These are phyloP conservation scores for Dascillus cervinus DNA, from an alignment of 2,888 invertebrate genomes.

Conservation along the genomic window DNA sequence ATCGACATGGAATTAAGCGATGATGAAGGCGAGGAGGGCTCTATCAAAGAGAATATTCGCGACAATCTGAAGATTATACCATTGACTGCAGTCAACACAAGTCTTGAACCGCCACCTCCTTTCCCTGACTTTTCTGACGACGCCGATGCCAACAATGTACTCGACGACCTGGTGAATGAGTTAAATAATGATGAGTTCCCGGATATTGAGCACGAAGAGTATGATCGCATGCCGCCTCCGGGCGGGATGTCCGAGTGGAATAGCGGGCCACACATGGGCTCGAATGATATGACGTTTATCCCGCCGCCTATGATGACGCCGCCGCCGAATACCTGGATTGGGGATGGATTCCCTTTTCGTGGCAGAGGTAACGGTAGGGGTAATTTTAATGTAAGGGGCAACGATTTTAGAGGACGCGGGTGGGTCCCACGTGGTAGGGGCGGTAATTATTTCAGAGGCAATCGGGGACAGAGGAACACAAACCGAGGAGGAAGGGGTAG, in stretches of 20 bases:
- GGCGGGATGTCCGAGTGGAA: neutral
- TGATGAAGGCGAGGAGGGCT: slow-evolving; percentile 48
- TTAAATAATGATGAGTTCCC: slow-evolving; percentile 7
- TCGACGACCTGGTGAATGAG: slow-evolving; percentile 35
- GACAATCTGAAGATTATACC: slow-evolving; percentile 11
- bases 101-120: slow-evolving; percentile 36
- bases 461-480: slow-evolving; percentile 8
- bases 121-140: slow-evolving; percentile 38
- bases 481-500: slow-evolving; percentile 11
- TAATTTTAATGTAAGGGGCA: slow-evolving; percentile 19
- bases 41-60: slow-evolving; percentile 4
- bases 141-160: slow-evolving; percentile 35
- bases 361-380: slow-evolving; percentile 19
- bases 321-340: neutral
- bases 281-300: slow-evolving; percentile 1
- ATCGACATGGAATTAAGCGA: slow-evolving; percentile 85
- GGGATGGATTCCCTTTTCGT: slow-evolving; percentile 5
- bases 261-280: neutral
- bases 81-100: neutral
- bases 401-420: slow-evolving; percentile 18
- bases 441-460: slow-evolving; percentile 10
- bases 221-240: neutral
- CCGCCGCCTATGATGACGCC: slow-evolving; percentile 5
- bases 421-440: slow-evolving; percentile 2
- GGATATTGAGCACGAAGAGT: neutral